Evolutionary conservation across 2,113 vertebrate species (phyloP), one percentile per base, ranked within the genome.

Genomic region (Phalacrocorax aristotelis): DNA sequence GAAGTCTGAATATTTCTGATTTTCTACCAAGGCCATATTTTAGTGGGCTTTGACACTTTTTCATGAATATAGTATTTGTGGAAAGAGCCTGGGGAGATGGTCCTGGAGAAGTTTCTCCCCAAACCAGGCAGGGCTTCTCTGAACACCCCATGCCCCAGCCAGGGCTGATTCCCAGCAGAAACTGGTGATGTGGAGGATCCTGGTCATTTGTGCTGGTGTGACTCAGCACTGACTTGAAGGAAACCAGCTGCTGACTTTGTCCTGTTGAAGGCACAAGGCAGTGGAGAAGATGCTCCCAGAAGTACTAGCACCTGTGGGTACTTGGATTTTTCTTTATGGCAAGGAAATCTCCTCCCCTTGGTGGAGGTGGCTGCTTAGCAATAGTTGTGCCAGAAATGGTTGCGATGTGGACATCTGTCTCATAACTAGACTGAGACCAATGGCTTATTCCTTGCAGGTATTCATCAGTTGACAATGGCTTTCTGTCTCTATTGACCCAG

Each of bases 401-500:
- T 64, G 71, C 1, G 5, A 10, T 8, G 66, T 26, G 71, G 83
- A 25, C 23, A 40, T 90, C 71, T 6, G 40, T 84, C 77, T 84
- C 36, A 4, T 21, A 92, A 90, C 57, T 20, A 42, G 61, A 64
- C 32, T 17, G 74, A 91, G 84, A 74, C 46, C 87, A 84, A 42
- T 75, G 48, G 55, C 17, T 89, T 38, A 13, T 79, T 93, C 78
- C 48, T 48, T 27, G 55, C 66, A 68, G 69, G 65, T 65, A 87
- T 93, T 91, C 74, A 55, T 94, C 90, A 94, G 78, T 0, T 21
- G 23, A 51, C 77, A 95, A 93, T 0, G 77, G 89, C 94, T 96
- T 96, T 87, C 93, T 89, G 89, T 89, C 93, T 92, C 36, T 36
- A 7, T 62, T 94, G 93, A 87, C 83, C 49, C 60, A 54, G 60